phyloP scores from a whole-genome alignment of 2,888 invertebrate species.

The Hyppa rectilinea region DNA sequence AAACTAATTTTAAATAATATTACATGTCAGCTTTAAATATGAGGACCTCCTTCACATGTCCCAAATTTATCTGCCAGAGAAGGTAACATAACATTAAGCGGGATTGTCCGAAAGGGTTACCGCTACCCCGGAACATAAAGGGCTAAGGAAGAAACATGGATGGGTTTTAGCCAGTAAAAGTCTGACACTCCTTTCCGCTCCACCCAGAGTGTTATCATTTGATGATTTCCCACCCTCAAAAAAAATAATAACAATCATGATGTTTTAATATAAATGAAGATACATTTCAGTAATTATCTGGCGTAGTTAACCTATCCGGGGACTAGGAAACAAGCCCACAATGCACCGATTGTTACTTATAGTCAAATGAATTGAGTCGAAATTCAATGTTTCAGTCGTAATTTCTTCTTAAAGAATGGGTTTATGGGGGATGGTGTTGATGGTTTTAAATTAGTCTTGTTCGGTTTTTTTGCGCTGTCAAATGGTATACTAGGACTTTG shows the following conservation, averaged over 20 bases:
- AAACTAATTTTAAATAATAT: no score
- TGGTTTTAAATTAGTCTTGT: constrained; percentile 93
- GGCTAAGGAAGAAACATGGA: no score
- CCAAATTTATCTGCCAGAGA: not conserved
- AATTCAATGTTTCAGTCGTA: constrained; percentile 67
- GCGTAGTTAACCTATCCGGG: not conserved
- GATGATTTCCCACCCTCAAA: no score
- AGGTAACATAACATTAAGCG: not conserved
- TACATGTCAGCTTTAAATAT: not conserved
- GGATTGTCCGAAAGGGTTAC: no score
- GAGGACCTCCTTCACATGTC: not conserved
- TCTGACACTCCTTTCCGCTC: no score
- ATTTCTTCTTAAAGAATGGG: constrained; percentile 93
- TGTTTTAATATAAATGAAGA: no score
- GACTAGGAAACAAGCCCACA: not conserved
- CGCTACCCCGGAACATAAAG: no score
- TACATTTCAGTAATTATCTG: no score
- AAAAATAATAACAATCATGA: no score
- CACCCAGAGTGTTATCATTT: no score
- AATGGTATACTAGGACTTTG: constrained; percentile 94
- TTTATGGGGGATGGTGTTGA: constrained; percentile 93
- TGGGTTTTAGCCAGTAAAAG: no score
- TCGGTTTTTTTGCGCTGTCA: constrained; percentile 93
- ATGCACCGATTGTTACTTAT: not conserved
- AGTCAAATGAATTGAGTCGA: not conserved